Conservation (phyloP, 1,140 invertebrate genomes). For the Drosophila funebris region DNA sequence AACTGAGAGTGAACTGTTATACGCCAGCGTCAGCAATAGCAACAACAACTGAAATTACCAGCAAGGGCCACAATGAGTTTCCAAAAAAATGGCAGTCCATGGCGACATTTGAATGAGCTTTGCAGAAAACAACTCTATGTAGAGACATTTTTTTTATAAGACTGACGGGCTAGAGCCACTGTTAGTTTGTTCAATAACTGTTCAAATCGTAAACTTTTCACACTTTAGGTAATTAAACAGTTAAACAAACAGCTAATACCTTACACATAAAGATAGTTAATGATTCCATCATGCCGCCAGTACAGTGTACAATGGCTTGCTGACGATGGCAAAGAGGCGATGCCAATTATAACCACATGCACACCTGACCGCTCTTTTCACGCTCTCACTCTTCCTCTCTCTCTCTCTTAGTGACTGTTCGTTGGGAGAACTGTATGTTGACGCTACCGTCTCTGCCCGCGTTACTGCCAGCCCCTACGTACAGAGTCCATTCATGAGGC, state of each 20-base stretch:
- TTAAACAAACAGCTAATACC: neutral
- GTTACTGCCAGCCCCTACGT: constrained; percentile 1
- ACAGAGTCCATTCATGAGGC: constrained; percentile 31
- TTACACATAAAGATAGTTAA: neutral
- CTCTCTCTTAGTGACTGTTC: neutral
- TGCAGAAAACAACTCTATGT: too few relatives aligned
- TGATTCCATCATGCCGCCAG: neutral
- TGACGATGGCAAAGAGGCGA: constrained; percentile 41
- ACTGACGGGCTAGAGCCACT: neutral
- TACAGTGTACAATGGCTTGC: constrained; percentile 29
- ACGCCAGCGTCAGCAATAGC: constrained; percentile 10
- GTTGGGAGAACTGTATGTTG: constrained; percentile 6
- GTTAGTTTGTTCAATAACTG: neutral
- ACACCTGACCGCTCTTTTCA: constrained; percentile 32
- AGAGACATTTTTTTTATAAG: neutral
- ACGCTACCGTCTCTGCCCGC: constrained; percentile 8
- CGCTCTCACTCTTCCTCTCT: neutral
- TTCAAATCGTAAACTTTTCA: neutral
- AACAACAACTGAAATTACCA: constrained; percentile 13
- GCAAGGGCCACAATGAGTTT: constrained; percentile 21
- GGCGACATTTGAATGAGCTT: constrained; percentile 26
- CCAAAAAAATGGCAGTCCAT: neutral
- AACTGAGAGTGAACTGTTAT: constrained; percentile 49
- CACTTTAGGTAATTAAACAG: neutral
- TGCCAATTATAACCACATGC: constrained; percentile 5